Percentiles rank a stretch among this genome's conserved stretches.
These are phyloP conservation scores for Gymnopithys bicolor DNA, from an alignment of 2,797 vertebrate species.

Conservation along the genomic window DNA sequence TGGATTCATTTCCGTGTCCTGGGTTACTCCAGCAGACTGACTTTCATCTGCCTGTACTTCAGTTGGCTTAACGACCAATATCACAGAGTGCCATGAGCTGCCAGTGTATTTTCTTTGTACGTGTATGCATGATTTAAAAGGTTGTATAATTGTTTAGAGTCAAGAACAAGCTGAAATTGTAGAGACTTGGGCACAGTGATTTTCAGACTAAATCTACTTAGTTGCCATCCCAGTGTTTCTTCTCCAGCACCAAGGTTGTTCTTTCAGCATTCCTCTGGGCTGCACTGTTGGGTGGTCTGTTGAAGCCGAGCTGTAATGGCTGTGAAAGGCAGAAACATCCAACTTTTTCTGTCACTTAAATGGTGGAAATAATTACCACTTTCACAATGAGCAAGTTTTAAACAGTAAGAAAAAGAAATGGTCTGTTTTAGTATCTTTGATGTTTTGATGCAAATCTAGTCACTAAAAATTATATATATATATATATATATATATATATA, in stretches of 20 bases:
- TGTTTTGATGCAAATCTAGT: neutral
- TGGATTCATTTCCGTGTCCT: neutral
- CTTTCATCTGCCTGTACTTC: neutral
- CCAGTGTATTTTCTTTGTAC: neutral
- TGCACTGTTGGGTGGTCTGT: neutral
- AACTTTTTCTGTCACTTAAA: neutral
- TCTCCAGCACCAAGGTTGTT: neutral
- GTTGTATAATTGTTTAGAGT: neutral
- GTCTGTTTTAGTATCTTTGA: neutral
- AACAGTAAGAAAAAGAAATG: neutral
- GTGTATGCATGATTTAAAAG: neutral
- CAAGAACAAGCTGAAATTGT: neutral
- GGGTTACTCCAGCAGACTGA: neutral
- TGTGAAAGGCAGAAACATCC: neutral
- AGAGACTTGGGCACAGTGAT: neutral
- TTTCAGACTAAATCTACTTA: neutral
- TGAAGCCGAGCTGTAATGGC: neutral
- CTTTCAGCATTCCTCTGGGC: neutral
- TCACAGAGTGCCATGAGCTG: neutral
- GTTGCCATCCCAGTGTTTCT: neutral
- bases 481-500: too few relatives aligned
- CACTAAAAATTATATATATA: neutral
- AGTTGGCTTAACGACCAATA: neutral
- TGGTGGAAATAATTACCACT: neutral
- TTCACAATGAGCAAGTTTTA: neutral